Conservation (phyloP, 23 tunicate species). For the Halocynthia aurantium region DNA sequence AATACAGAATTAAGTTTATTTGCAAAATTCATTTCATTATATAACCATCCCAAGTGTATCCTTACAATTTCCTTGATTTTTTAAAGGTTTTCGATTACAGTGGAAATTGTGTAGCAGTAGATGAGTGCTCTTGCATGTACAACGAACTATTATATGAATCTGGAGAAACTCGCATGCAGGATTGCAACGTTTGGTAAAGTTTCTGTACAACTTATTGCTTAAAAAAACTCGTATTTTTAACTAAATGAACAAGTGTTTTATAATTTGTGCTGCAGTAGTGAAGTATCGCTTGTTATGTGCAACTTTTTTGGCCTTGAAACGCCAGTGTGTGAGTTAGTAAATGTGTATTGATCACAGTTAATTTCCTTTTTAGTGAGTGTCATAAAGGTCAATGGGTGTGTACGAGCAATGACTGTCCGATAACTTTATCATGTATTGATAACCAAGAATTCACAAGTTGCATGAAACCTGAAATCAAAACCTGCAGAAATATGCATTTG, state of each 20-base stretch:
- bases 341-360: neutral
- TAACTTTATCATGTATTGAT: slow-evolving; percentile 51
- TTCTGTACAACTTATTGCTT: neutral
- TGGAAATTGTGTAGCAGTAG: slow-evolving; percentile 68
- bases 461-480: slow-evolving; percentile 81
- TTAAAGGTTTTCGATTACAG: slow-evolving; percentile 83
- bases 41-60: neutral
- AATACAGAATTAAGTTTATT: neutral
- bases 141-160: slow-evolving; percentile 78
- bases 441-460: slow-evolving; percentile 94
- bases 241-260: neutral
- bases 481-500: slow-evolving; percentile 87
- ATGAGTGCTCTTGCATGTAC: slow-evolving; percentile 77
- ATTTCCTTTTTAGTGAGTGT: slow-evolving; percentile 61
- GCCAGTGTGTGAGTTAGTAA: too few species aligned
- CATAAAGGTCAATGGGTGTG: slow-evolving; percentile 96
- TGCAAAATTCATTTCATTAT: neutral
- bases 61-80: neutral
- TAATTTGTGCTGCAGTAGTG: too few species aligned
- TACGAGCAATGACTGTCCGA: slow-evolving; percentile 82
- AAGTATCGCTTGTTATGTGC: too few species aligned
- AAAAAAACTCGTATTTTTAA: neutral
- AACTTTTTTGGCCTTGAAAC: too few species aligned
- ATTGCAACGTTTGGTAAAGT: slow-evolving; percentile 87
- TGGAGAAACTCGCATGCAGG: slow-evolving; percentile 95